phyloP scores from a whole-genome alignment of 2,888 invertebrate species.

The Diarsia mendica region DNA sequence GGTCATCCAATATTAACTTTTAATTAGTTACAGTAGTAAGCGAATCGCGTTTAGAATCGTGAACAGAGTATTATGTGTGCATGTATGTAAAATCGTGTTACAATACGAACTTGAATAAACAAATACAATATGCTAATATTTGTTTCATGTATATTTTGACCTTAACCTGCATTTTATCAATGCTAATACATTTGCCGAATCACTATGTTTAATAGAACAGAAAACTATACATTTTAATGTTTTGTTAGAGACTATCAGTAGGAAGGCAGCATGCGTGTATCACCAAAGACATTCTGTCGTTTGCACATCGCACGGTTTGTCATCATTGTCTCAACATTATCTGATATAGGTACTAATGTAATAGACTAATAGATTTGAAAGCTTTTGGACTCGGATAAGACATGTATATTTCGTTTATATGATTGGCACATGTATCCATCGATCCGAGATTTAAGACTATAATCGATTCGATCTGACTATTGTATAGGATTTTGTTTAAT shows the following conservation, averaged over 20 bases:
- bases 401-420: no score
- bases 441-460: no score
- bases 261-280: constrained; percentile 84
- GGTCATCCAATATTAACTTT: not conserved
- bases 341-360: no score
- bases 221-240: not conserved
- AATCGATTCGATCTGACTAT: no score
- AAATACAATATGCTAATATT: constrained; percentile 18
- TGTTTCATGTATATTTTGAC: constrained; percentile 8
- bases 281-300: constrained; percentile 76
- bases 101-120: not conserved
- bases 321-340: constrained; percentile 73
- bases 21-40: not conserved
- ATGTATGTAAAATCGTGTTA: not conserved
- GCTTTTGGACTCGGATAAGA: no score
- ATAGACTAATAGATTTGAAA: no score
- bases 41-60: not conserved
- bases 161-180: constrained; percentile 1
- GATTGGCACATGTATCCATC: no score
- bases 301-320: constrained; percentile 79
- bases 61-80: not conserved
- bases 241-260: constrained; percentile 72
- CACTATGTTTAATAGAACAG: not conserved
- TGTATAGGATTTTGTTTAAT: no score
- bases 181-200: not conserved